phyloP scores from a whole-genome alignment of 1,140 invertebrate species.

The Oryzaephilus surinamensis region DNA sequence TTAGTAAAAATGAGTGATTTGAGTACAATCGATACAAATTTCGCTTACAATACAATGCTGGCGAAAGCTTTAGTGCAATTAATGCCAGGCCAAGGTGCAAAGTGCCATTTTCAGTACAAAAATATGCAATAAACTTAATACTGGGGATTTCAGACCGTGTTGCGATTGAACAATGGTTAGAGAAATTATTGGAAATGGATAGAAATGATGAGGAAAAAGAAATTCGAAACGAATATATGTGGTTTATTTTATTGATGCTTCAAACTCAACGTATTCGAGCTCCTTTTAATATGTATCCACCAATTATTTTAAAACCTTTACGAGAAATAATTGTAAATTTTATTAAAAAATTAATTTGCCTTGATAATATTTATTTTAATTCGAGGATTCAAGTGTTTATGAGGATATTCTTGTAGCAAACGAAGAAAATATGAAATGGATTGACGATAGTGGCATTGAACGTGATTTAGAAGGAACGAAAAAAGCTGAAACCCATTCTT shows the following conservation, averaged over 20 bases:
- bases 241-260: conserved; percentile 35
- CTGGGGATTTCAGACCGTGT: conserved; percentile 26
- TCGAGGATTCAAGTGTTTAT: conserved; percentile 29
- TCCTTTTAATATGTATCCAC: conserved; percentile 33
- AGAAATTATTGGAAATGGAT: conserved; percentile 27
- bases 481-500: conserved; percentile 9
- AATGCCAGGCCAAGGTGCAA: conserved; percentile 27
- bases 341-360: neutral
- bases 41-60: conserved; percentile 34
- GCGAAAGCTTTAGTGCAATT: conserved; percentile 31
- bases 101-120: neutral
- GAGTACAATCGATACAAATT: no score
- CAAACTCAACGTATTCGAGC: conserved; percentile 31
- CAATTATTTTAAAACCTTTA: conserved; percentile 26
- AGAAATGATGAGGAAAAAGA: conserved; percentile 23
- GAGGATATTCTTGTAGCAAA: conserved; percentile 30
- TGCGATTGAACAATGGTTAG: conserved; percentile 29
- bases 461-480: conserved; percentile 4
- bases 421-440: conserved; percentile 27
- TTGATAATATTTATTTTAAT: conserved; percentile 5
- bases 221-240: conserved; percentile 37
- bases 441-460: conserved; percentile 17
- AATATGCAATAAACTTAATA: neutral
- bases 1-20: no score
- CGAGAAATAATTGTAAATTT: conserved; percentile 32